A percentile compares a stretch with the other conserved stretches of the same genome.
Conservation (phyloP, 2,797 vertebrate genomes). For the Crotalus adamanteus region DNA sequence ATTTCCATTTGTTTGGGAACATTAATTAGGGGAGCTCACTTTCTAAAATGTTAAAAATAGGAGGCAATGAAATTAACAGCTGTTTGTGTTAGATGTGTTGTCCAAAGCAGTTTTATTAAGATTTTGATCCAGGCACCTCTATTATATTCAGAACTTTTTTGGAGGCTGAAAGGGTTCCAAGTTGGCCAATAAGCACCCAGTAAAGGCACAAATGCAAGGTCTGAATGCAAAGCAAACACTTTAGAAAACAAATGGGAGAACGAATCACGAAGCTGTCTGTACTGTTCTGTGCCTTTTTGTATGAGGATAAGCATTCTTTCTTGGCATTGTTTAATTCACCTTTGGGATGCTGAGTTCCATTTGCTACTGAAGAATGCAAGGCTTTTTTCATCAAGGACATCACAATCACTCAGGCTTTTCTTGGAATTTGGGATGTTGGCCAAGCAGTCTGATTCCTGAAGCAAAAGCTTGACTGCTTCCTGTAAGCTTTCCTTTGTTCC, state of each 20-base stretch:
- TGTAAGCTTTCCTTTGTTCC: background rate
- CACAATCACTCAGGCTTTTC: constrained; percentile 41
- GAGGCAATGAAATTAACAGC: background rate
- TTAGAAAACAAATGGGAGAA: background rate
- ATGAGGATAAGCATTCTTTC: constrained; percentile 2
- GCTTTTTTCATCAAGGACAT: constrained; percentile 21
- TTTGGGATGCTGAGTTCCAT: background rate
- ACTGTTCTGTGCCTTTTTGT: background rate
- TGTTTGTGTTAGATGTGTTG: background rate
- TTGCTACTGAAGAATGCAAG: constrained; percentile 2
- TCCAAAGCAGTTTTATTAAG: background rate
- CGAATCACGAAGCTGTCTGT: background rate
- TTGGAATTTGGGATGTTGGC: constrained; percentile 40
- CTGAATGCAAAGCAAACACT: background rate
- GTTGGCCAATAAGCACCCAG: constrained; percentile 25
- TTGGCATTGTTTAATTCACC: background rate
- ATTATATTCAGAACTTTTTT: background rate
- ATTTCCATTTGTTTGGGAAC: background rate
- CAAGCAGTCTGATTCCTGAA: constrained; percentile 41
- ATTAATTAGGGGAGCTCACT: background rate
- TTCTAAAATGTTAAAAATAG: background rate
- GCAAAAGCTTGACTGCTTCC: background rate
- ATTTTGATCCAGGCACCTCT: background rate
- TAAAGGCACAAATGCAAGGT: background rate
- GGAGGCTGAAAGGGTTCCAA: background rate